Base-by-base conservation (phyloP, 2,888 invertebrate species). In the Sarcophaga variegata region DNA sequence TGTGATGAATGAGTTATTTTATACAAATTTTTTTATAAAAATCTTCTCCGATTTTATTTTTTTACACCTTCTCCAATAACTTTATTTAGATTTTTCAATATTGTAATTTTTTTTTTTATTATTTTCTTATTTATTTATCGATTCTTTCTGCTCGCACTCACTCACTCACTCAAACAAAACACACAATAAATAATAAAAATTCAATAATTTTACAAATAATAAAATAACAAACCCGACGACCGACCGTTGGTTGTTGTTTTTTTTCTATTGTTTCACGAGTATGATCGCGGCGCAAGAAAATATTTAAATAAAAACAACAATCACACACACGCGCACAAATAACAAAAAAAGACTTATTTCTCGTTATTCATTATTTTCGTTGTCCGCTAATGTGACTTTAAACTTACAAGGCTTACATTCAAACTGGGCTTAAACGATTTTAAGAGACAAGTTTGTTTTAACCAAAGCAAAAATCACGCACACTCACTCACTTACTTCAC, bases 341-440 rank as follows among this genome's bases (percentile, higher is more conserved):
- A 37, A 37, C 37, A 37, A 37, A 37, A 37, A 37, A 37, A 37
- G 1, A 37, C 37, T 37, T 37, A 8, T 37, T 37, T 37, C 37
- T 37, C 37, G 37, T 37, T 37, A 37, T 37, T 37, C 75, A 81
- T 82, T 54, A 17, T 54, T 54, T 4, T 54, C 17, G 37, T 83
- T 60, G 27, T 88, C 87, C 89, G 88, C 83, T 84, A 70, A 66
- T 84, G 80, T 87, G 89, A 79, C 89, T 89, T 85, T 22, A 86
- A 86, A 67, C 88, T 81, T 81, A 70, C 87, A 81, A 37, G 84
- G 79, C 76, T 83, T 88, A 81, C 81, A 59, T 83, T 85, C 82
- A 84, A 88, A 89, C 89, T 89, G 87, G 88, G 66, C 70, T 69
- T 20, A 20, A 77, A 49, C 8, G 66, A 37, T 37, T 20, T 67